Base-by-base conservation (phyloP, 2,888 invertebrate genomes). In the Drosophila melanosoma region DNA sequence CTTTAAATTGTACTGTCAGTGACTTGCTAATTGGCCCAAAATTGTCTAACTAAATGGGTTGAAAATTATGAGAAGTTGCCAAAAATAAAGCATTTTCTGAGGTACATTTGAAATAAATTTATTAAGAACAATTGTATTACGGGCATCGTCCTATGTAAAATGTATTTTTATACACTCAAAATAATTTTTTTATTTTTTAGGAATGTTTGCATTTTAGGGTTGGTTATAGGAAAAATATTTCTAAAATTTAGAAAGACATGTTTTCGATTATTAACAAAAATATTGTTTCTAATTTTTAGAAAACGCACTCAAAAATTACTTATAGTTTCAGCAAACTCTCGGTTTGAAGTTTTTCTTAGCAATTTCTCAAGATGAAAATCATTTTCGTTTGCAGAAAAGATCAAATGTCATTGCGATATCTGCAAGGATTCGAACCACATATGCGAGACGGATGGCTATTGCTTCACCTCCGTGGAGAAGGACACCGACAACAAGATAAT, bases 381-480 rank as follows among this genome's bases (percentile, higher is more conserved):
- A 8, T 33, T 32, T 5, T 54, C 3, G 4, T 5, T 56, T 61
- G 7, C 62, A 93, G 92, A 87, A 83, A 76, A 74, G 10, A 93
- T 97, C 89, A 96, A 96, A 93, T 98, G 98, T 93, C 96, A 96
- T 93, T 98, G 98, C 94, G 96, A 97, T 91, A 95, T 96, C 89
- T 96, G 96, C 90, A 94, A 94, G 78, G 95, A 96, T 17, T 94
- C 94, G 61, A 97, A 98, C 92, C 94, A 95, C 91, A 97, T 97
- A 38, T 98, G 98, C 93, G 96, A 96, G 92, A 98, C 98, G 6
- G 97, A 98, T 93, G 98, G 98, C 51, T 96, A 96, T 91, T 98
- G 98, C 93, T 98, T 96, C 90, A 97, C 97, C 4, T 96, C 97
- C 65, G 96, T 96, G 74, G 95, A 95, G 62, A 92, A 91, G 79